Conservation (phyloP, 2,113 vertebrate species). For the Marmota flaviventris region DNA sequence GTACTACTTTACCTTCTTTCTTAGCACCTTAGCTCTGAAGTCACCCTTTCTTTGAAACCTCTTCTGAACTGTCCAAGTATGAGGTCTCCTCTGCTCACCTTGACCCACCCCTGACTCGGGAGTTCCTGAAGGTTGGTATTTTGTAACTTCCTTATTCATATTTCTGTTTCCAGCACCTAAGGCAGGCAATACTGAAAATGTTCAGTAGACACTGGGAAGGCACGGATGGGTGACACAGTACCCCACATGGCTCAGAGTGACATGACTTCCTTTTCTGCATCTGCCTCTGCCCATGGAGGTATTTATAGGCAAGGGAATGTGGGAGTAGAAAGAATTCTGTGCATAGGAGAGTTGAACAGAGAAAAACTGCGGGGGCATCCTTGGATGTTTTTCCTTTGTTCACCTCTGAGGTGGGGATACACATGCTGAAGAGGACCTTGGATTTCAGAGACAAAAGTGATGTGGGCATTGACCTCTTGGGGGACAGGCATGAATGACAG, state of each 20-base stretch:
- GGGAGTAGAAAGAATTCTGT: neutral
- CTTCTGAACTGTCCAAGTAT: neutral
- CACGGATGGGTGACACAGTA: neutral
- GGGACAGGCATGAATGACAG: accelerated
- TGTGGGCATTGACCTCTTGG: neutral
- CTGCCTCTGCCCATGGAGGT: neutral
- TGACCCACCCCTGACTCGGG: neutral
- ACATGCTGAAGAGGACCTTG: neutral
- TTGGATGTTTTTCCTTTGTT: neutral
- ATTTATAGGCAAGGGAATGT: neutral
- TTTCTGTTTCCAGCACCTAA: neutral
- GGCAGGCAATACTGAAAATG: neutral
- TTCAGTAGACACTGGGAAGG: neutral
- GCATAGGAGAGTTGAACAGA: neutral
- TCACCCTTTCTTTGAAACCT: neutral
- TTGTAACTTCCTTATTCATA: too few relatives aligned
- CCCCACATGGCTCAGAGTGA: neutral
- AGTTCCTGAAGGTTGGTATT: neutral
- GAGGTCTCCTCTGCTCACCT: neutral
- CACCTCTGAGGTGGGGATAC: neutral
- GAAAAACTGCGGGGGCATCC: neutral
- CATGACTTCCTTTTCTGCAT: neutral
- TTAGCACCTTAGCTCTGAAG: neutral
- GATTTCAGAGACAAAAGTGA: neutral
- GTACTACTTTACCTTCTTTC: neutral